Conservation (phyloP, 2,113 vertebrate species). For the Oryzias woworae region DNA sequence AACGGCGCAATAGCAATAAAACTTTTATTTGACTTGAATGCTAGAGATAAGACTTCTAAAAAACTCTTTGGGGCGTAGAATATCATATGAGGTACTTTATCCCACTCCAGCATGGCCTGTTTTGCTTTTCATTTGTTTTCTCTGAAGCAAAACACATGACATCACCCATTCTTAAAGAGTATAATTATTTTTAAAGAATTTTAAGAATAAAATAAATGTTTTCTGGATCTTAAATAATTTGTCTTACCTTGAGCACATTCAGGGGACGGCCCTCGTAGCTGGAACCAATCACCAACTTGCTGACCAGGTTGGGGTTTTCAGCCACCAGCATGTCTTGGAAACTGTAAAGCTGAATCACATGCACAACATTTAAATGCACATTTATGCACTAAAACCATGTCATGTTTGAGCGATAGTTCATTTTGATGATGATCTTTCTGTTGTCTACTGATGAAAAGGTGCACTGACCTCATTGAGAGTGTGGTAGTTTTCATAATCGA, state of each 20-base stretch:
- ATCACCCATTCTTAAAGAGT: too few species aligned
- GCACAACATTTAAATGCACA: not conserved
- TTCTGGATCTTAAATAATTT: too few species aligned
- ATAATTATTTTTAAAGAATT: too few species aligned
- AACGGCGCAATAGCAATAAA: too few species aligned
- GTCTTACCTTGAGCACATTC: slow-evolving; percentile 85
- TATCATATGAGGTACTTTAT: too few species aligned
- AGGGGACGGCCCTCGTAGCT: slow-evolving; percentile 86
- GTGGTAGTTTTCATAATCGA: slow-evolving; percentile 85
- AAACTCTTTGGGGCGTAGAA: too few species aligned
- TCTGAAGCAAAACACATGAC: too few species aligned
- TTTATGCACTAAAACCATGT: not conserved
- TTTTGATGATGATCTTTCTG: not conserved
- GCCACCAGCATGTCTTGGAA: slow-evolving; percentile 87
- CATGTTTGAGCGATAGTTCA: not conserved
- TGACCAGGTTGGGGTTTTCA: slow-evolving; percentile 82
- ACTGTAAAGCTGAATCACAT: slow-evolving; percentile 79
- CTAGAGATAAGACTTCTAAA: too few species aligned
- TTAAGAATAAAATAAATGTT: not conserved
- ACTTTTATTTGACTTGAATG: too few species aligned
- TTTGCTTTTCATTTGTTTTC: too few species aligned
- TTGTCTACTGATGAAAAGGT: not conserved
- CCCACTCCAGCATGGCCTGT: too few species aligned
- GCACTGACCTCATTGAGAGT: slow-evolving; percentile 78
- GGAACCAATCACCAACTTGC: slow-evolving; percentile 84